These are phyloP conservation scores for Hepsetus odoe DNA, from an alignment of 2,113 vertebrate species.

Conservation along the genomic window DNA sequence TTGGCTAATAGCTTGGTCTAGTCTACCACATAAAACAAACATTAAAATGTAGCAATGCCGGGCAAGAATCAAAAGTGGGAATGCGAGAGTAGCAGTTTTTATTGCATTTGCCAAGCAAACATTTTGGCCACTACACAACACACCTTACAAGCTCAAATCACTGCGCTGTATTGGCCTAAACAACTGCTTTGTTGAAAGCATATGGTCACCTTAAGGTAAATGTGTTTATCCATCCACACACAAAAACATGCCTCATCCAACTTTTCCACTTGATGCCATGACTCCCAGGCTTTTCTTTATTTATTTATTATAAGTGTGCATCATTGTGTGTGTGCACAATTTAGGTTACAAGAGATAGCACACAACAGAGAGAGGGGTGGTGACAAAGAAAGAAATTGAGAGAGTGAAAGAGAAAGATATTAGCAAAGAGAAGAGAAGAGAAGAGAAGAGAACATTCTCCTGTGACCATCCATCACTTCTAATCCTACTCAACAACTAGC, in stretches of 20 bases:
- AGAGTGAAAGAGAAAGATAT: not conserved
- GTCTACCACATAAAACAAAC: too few relatives aligned
- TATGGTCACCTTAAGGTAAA: slow-evolving; percentile 35
- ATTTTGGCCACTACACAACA: too few relatives aligned
- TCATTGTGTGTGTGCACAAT: not conserved
- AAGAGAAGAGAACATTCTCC: slow-evolving; percentile 29
- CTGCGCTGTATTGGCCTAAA: too few relatives aligned
- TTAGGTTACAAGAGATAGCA: too few relatives aligned
- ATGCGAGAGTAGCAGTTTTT: too few relatives aligned
- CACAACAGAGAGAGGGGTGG: too few relatives aligned
- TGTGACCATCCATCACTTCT: slow-evolving; percentile 28
- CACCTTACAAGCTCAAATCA: too few relatives aligned
- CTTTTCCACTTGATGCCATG: slow-evolving; percentile 25
- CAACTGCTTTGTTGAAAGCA: too few relatives aligned
- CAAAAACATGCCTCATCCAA: not conserved
- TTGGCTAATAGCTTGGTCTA: too few relatives aligned
- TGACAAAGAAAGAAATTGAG: not conserved
- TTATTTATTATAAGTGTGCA: not conserved
- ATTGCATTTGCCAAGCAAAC: too few relatives aligned
- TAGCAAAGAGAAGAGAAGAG: not conserved
- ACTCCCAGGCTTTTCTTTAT: not conserved
- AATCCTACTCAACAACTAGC: slow-evolving; percentile 28
- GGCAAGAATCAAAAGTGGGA: too few relatives aligned
- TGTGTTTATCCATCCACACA: slow-evolving; percentile 20
- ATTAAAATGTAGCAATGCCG: too few relatives aligned